Conservation (phyloP, 2,797 vertebrate genomes). For the Vultur gryphus region DNA sequence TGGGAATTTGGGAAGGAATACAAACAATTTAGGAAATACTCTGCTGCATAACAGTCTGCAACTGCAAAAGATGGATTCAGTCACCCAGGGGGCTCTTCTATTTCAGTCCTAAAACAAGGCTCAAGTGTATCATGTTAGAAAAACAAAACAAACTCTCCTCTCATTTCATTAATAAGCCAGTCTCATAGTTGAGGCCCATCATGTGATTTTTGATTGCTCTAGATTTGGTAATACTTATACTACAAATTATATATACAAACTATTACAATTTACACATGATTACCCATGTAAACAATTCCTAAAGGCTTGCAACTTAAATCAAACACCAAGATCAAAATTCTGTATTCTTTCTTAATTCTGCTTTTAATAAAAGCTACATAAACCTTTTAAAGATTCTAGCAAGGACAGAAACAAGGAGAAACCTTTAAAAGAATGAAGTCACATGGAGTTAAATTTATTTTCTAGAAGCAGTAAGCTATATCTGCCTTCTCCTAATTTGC, state of each 20-base stretch:
- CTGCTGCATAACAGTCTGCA: not conserved
- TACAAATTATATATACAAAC: not conserved
- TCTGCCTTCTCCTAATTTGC: not conserved
- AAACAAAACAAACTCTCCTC: not conserved
- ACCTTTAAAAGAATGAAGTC: not conserved
- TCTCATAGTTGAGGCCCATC: not conserved
- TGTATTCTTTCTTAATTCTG: not conserved
- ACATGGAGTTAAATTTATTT: not conserved
- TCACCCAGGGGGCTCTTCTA: not conserved
- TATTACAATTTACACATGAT: not conserved
- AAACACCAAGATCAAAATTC: not conserved
- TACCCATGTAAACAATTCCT: not conserved
- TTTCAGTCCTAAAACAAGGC: not conserved
- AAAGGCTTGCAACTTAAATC: not conserved
- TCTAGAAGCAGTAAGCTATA: not conserved
- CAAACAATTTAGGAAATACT: not conserved
- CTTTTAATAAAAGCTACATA: not conserved
- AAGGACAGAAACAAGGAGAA: not conserved
- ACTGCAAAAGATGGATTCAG: not conserved
- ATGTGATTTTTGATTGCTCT: not conserved
- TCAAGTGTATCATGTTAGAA: not conserved
- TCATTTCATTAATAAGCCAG: not conserved
- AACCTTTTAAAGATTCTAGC: not conserved
- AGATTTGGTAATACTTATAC: not conserved
- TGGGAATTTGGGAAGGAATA: not conserved